Percentiles rank a stretch among this genome's conserved stretches.
Conservation (phyloP, 2,113 vertebrate species). For the Eptesicus fuscus region DNA sequence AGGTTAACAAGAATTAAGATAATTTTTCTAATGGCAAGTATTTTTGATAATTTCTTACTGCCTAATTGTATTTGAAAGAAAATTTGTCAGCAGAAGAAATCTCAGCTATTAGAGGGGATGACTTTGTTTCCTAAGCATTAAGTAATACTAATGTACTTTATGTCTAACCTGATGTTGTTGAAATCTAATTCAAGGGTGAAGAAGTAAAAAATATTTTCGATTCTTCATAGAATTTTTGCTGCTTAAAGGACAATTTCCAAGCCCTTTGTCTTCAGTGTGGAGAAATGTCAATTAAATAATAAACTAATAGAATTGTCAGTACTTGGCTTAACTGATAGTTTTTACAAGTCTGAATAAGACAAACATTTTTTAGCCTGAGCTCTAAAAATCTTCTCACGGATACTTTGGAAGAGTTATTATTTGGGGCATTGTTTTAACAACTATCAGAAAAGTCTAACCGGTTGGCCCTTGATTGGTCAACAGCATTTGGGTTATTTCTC, state of each 20-base stretch:
- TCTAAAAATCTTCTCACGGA: slow-evolving; percentile 34
- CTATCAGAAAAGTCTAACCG: background rate
- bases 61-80: slow-evolving; percentile 81
- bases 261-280: slow-evolving; percentile 42
- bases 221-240: slow-evolving; percentile 58
- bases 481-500: background rate
- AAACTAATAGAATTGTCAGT: slow-evolving; percentile 41
- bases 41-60: slow-evolving; percentile 86
- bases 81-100: slow-evolving; percentile 76
- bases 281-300: slow-evolving; percentile 51
- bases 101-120: slow-evolving; percentile 70
- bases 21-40: slow-evolving; percentile 84
- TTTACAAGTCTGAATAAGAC: slow-evolving; percentile 28
- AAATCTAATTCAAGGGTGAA: slow-evolving; percentile 64
- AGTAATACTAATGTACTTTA: slow-evolving; percentile 56
- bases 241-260: slow-evolving; percentile 49
- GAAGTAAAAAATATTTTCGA: slow-evolving; percentile 70
- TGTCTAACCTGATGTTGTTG: slow-evolving; percentile 73
- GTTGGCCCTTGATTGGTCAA: background rate
- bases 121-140: slow-evolving; percentile 72
- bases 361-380: background rate
- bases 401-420: background rate
- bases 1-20: slow-evolving; percentile 79
- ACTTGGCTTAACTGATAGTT: slow-evolving; percentile 49
- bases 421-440: background rate